Percentiles rank a stretch among this genome's conserved stretches.
These are phyloP conservation scores for Chionis minor DNA, from an alignment of 2,113 vertebrate genomes.

Conservation along the genomic window DNA sequence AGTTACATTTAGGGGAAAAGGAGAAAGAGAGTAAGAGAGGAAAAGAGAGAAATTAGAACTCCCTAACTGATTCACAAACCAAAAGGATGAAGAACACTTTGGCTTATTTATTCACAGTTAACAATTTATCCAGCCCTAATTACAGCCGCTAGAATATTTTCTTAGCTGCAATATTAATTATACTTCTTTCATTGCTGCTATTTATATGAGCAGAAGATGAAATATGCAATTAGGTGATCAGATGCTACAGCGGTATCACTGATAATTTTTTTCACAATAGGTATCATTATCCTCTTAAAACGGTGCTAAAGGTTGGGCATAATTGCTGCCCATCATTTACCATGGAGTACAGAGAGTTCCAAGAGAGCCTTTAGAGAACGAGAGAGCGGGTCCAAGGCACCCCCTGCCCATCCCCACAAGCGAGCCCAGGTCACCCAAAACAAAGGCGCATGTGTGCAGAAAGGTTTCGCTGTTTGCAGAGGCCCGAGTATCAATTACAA, in stretches of 20 bases:
- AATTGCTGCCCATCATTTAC: background rate
- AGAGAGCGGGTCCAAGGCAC: rapidly evolving
- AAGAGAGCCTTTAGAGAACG: background rate
- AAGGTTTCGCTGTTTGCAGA: background rate
- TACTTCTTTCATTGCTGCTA: slow-evolving; percentile 22
- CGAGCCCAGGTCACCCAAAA: background rate
- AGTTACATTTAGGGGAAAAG: background rate
- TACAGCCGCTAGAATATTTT: slow-evolving; percentile 25
- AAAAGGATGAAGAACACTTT: slow-evolving; percentile 3
- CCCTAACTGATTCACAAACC: background rate
- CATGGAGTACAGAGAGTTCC: background rate
- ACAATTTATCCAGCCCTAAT: slow-evolving; percentile 41
- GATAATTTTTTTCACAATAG: background rate
- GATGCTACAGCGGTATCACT: background rate
- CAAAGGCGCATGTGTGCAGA: background rate
- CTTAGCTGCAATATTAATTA: slow-evolving; percentile 45
- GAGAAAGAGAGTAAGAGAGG: background rate
- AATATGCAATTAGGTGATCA: slow-evolving; percentile 54
- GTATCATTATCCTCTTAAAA: slow-evolving; percentile 17
- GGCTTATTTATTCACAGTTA: slow-evolving; percentile 55
- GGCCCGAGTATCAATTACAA: background rate
- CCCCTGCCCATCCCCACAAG: background rate
- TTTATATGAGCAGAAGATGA: slow-evolving; percentile 32
- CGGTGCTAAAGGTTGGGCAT: background rate
- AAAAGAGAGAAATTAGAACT: background rate